Base-by-base conservation (phyloP, 2,888 invertebrate species). In the Cryptocheilus praepositus region DNA sequence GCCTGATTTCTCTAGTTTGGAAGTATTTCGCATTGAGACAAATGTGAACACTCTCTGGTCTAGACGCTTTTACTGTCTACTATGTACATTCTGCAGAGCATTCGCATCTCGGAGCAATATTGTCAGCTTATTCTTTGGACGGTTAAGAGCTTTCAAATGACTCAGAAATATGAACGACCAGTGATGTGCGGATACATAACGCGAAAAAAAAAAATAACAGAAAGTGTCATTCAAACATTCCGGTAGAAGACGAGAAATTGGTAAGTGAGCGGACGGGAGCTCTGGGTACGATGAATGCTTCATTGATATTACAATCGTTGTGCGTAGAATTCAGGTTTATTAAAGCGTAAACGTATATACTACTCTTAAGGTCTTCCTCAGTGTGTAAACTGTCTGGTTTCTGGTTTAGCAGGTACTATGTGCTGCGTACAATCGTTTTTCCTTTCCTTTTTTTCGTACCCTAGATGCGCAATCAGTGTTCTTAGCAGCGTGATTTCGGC, bases 361-460 rank as follows among this genome's bases (percentile, higher is more conserved):
- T 83, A 83, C 80, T 81, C 16, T 73, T 82, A 83, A 84, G 85
- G 85, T 85, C 85, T 86, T 87, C 86, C 86, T 86, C 81, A 77
- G 76, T 81, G 81, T 74, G 72, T 77, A 82, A 72, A 72, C 76
- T 80, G 79, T 80, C 75, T 72, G 73, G 54, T 74, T 79, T 80
- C 74, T 46, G 18, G 46, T n/a, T 44, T 57, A 56, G 25, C 49
- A 16, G 74, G 67, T 74, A 79, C 68, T 73, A 70, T 71, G 71
- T 75, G 70, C 77, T 76, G 77, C 73, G 75, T 77, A 71, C 71
- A 73, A 71, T 75, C 77, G 63, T 73, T 80, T 77, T 80, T 25
- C 25, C 5, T 36, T 36, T 36, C 8, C 36, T 36, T 36, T 36
- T 36, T 36, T 36, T 36, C 36, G 13, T 67, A 67, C 75, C 67